Evolutionary conservation across 1,140 invertebrate genomes (phyloP), one percentile per base, ranked within the genome.

Genomic region (Aphelinus certus): DNA sequence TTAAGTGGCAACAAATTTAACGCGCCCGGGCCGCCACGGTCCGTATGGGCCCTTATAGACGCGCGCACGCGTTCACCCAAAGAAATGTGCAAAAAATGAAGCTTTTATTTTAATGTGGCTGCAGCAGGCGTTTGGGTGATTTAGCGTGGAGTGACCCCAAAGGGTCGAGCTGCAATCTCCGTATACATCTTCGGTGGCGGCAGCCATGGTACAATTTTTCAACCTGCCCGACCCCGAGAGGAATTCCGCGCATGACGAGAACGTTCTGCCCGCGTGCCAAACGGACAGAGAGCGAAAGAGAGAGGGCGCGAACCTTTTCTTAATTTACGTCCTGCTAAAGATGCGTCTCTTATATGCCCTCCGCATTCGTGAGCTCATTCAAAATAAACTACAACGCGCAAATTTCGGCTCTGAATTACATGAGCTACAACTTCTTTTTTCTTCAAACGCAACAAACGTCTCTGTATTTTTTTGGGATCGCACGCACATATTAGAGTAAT

Each of bases 1-100:
- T 72, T 72, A 26, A 63, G 4, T 42, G 62, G 70, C 65, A 72
- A 73, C 62, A 51, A 73, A 73, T 73, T 73, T 58, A 73, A 65
- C 48, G 10, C 53, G 5, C 65, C 42, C 42, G 9, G 43, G 26
- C 49, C 64, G 42, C 60, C 58, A 1, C 43, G 70, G 10, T 65
- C 55, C 49, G 57, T 65, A 58, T 51, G 47, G 49, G n/a, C 49
- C 48, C 58, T 71, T 71, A 61, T 47, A 63, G 60, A 61, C 49
- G 10, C 1, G 7, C 9, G 58, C 1, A 49, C 3, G 26, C 26
- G 26, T 26, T 26, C 26, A 26, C 26, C 26, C 26, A 2, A 46
- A 71, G 61, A 71, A 63, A 47, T 46, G 46, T 7, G 5, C 2
- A 65, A 71, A 65, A 66, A 58, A 58, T 58, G 56, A 73, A 65